Percentiles rank a stretch among this genome's conserved stretches.
phyloP scores from a whole-genome alignment of 2,797 vertebrate genomes.

The Avahi laniger region DNA sequence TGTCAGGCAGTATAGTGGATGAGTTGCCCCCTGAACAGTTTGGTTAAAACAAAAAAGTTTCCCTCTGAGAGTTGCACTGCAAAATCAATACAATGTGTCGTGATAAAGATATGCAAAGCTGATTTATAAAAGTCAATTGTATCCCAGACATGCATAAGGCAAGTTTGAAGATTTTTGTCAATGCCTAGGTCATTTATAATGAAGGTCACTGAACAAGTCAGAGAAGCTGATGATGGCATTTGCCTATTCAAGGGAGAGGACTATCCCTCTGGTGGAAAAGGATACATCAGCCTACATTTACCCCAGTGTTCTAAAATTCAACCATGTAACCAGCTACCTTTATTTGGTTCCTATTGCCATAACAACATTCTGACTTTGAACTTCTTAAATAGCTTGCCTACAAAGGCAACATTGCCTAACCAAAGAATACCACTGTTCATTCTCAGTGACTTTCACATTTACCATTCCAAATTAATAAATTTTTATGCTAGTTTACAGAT shows the following conservation, averaged over 20 bases:
- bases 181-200: background rate
- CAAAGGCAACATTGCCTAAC: background rate
- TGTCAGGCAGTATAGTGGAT: background rate
- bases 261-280: background rate
- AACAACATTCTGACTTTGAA: background rate
- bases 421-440: background rate
- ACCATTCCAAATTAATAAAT: background rate
- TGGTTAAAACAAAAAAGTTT: background rate
- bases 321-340: background rate
- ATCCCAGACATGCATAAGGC: background rate
- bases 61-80: background rate
- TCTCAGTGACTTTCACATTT: background rate
- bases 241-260: background rate
- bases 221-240: background rate
- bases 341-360: background rate
- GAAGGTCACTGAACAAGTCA: background rate
- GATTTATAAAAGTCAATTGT: background rate
- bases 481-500: background rate
- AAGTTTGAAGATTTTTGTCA: background rate
- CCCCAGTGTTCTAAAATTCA: background rate
- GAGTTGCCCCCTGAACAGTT: background rate
- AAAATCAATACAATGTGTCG: slow-evolving; percentile 23
- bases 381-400: slow-evolving; percentile 5
- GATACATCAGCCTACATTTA: background rate
- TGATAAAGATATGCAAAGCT: background rate